These are phyloP conservation scores for Trilocha varians DNA, from an alignment of 2,888 invertebrate genomes.

Conservation along the genomic window DNA sequence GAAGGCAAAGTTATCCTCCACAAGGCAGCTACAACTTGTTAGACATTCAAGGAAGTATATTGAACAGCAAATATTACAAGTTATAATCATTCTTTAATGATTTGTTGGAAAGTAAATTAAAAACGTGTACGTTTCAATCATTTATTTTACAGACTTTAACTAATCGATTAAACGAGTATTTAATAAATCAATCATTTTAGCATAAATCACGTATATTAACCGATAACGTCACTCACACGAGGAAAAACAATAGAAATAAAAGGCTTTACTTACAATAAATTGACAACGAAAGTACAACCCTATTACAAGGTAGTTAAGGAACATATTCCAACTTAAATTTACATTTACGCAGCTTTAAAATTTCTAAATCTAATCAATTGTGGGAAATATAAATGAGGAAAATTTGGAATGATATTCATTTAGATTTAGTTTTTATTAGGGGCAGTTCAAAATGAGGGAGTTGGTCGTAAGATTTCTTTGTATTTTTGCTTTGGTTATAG, in stretches of 20 bases:
- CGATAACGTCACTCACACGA: not conserved
- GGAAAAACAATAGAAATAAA: not conserved
- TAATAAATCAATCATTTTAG: not conserved
- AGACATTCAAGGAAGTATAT: too few relatives aligned
- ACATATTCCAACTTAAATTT: too few relatives aligned
- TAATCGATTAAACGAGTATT: not conserved
- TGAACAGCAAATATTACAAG: too few relatives aligned
- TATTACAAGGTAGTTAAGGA: too few relatives aligned
- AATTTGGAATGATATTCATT: not conserved
- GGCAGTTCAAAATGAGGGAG: conserved; percentile 5
- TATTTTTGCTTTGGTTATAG: conserved; percentile 22
- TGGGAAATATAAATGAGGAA: not conserved
- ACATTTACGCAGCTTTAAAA: too few relatives aligned
- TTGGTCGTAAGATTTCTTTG: conserved; percentile 18
- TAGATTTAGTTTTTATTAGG: not conserved
- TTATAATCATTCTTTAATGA: too few relatives aligned
- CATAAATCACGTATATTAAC: not conserved
- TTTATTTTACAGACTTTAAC: not conserved
- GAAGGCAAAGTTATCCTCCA: too few relatives aligned
- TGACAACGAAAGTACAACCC: too few relatives aligned
- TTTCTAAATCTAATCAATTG: too few relatives aligned
- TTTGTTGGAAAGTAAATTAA: too few relatives aligned
- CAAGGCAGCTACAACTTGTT: too few relatives aligned
- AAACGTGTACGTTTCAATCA: too few relatives aligned
- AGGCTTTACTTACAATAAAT: not conserved